Conservation (phyloP, 2,888 invertebrate genomes). For the Drosophila mimetica region DNA sequence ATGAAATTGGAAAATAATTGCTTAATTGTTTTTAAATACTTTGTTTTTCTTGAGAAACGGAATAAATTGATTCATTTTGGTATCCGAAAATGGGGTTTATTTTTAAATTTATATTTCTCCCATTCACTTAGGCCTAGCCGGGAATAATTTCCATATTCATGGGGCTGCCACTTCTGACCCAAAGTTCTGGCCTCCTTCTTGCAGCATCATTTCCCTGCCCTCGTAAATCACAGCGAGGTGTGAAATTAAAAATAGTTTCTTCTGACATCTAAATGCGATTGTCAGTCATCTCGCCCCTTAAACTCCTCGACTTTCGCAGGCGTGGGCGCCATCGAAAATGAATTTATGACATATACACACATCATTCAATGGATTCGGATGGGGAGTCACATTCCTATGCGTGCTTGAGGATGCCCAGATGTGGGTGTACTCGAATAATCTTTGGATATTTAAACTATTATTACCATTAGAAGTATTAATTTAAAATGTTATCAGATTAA, state of each 20-base stretch:
- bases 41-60: too few relatives aligned
- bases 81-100: neutral
- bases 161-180: neutral
- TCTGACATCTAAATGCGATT: conserved; percentile 59
- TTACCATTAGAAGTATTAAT: too few relatives aligned
- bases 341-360: conserved; percentile 64
- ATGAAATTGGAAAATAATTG: too few relatives aligned
- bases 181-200: neutral
- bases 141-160: neutral
- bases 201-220: conserved; percentile 8
- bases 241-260: conserved; percentile 65
- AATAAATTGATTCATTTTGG: too few relatives aligned
- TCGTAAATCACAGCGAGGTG: conserved; percentile 57
- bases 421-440: neutral
- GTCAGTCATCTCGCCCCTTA: conserved; percentile 54
- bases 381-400: conserved; percentile 13
- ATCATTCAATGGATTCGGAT: conserved; percentile 62
- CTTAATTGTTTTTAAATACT: too few relatives aligned
- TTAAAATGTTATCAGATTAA: too few relatives aligned
- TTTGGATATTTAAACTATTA: too few relatives aligned
- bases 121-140: neutral
- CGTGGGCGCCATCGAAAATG: conserved; percentile 46
- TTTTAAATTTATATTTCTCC: neutral
- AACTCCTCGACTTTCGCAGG: neutral
- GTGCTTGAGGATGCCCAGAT: neutral